Conservation (phyloP, 1,140 invertebrate species). For the Magallana ariakensis region DNA sequence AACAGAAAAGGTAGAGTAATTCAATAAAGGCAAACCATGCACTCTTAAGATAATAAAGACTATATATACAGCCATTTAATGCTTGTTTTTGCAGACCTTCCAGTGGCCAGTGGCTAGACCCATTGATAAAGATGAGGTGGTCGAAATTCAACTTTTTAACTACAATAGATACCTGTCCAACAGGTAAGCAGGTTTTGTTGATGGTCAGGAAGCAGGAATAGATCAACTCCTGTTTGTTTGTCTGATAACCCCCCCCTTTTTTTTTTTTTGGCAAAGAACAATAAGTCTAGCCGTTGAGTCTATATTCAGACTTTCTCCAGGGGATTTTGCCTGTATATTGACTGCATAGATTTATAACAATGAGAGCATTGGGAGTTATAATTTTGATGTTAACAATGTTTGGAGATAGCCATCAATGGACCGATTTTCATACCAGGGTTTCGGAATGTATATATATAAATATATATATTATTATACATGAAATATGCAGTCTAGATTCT, state of each 20-base stretch:
- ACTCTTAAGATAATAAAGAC: no score
- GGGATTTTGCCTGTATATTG: not conserved
- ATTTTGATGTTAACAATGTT: no score
- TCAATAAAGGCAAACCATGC: no score
- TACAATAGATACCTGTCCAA: constrained; percentile 82
- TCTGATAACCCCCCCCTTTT: not conserved
- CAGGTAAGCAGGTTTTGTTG: constrained; percentile 69
- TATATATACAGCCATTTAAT: no score
- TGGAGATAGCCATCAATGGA: no score
- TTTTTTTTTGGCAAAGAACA: not conserved
- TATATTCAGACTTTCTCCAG: not conserved
- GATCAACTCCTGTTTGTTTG: not conserved
- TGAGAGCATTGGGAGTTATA: no score
- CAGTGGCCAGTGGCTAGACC: constrained; percentile 87
- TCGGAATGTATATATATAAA: no score
- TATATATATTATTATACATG: no score
- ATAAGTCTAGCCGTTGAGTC: not conserved
- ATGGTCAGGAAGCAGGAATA: not conserved
- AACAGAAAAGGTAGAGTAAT: no score
- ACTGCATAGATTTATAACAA: not conserved
- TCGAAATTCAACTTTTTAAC: constrained; percentile 85
- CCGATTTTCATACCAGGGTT: no score
- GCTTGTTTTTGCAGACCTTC: constrained; percentile 83
- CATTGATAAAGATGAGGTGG: constrained; percentile 85
- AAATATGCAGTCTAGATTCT: no score